Base-by-base conservation (phyloP, 2,113 vertebrate genomes). In the Pitta sordida region DNA sequence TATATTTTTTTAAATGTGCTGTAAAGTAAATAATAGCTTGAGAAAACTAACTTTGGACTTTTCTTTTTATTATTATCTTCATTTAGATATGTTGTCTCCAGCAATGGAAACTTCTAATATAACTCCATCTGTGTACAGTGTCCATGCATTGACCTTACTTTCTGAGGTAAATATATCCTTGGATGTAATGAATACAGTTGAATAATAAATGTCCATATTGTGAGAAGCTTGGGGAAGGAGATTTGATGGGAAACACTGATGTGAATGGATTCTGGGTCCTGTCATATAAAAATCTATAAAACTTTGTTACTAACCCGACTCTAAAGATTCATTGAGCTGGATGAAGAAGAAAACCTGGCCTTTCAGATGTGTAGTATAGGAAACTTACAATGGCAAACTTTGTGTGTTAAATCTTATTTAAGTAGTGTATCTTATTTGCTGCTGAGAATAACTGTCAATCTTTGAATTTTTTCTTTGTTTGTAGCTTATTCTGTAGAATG, bases 71-170 rank as follows among this genome's bases (percentile, higher is more conserved):
- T 74, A 8, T 88, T 71, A 14, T 94, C 70, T 91, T 96, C 48
- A 71, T 97, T 87, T 98, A 99, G 99, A 99, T 98, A 99, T 99
- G 98, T 97, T 99, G 52, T 98, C 97, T 96, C 99, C 99, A 95
- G 98, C 99, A 96, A 98, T 98, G 98, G 99, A 99, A 98, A 98
- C 98, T 32, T 99, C 99, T 95, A 99, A 97, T 95, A 99, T 99
- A 94, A 99, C 99, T 96, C 99, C 99, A 64, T 99, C 99, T 70
- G 98, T 99, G 49, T 99, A 99, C 96, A 99, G 99, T 80, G 99
- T 99, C 82, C 99, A 99, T 86, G 99, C 99, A 29, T 92, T 99
- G 98, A 99, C 99, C 8, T 97, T 99, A 88, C 97, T 99, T 89
- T 99, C 99, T 58, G 99, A 99, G 98, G 99, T 99, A 99, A 98